Percentiles rank a stretch among this genome's conserved stretches.
phyloP scores from a whole-genome alignment of 2,888 invertebrate genomes.

The Nomada ruficornis region DNA sequence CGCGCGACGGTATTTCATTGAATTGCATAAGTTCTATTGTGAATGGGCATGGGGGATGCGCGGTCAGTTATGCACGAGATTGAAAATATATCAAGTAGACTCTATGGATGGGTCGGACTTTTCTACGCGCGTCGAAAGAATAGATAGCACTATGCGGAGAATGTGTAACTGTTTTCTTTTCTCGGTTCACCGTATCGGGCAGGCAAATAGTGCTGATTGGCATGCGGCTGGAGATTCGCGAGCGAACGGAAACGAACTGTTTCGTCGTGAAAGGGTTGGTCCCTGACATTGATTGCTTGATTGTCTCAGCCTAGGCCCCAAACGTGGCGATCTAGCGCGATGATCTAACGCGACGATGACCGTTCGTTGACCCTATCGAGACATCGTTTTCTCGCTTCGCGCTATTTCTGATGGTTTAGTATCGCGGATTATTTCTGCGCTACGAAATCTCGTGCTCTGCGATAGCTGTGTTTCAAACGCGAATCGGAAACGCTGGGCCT shows the following conservation, averaged over 20 bases:
- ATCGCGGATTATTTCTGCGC: conserved; percentile 21
- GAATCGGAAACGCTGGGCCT: background rate
- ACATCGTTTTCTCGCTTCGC: conserved; percentile 28
- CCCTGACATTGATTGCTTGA: conserved; percentile 60
- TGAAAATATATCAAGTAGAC: conserved; percentile 3
- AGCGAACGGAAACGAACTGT: conserved; percentile 68
- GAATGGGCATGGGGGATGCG: too few species aligned
- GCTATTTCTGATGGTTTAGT: conserved; percentile 29
- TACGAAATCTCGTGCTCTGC: conserved; percentile 9
- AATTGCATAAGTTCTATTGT: too few species aligned
- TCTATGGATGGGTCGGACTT: background rate
- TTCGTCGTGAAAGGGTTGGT: conserved; percentile 63
- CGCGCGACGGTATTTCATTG: too few species aligned
- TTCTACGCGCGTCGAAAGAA: conserved; percentile 41
- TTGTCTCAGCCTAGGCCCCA: conserved; percentile 54
- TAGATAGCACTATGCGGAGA: conserved; percentile 54
- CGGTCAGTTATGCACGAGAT: background rate
- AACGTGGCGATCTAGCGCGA: conserved; percentile 51
- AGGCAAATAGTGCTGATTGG: conserved; percentile 60
- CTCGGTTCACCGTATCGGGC: conserved; percentile 52
- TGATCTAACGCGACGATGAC: conserved; percentile 56
- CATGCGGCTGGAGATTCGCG: conserved; percentile 50
- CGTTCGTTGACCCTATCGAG: conserved; percentile 56
- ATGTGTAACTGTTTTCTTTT: conserved; percentile 64
- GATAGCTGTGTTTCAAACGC: background rate